Base-by-base conservation (phyloP, 2,113 vertebrate species). In the Malurus alboscapulatus region DNA sequence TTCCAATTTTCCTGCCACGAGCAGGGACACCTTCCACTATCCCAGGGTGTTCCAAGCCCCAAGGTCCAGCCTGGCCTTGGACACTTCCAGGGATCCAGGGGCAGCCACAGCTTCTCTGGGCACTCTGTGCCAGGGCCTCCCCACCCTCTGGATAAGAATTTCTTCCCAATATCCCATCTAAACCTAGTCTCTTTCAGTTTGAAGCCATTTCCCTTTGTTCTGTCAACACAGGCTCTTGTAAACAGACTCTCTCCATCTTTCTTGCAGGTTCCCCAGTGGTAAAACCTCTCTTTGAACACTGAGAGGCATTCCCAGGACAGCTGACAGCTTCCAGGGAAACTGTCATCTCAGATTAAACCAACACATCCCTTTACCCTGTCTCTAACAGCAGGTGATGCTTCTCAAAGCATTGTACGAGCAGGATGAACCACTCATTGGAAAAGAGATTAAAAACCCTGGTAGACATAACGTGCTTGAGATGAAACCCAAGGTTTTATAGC, bases 61-160 rank as follows among this genome's bases (percentile, higher is more conserved):
- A 38, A 38, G 4, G 0, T 80, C 44, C 32, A 66, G 0, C 14
- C 51, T 16, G 21, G 18, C 10, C 76, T 73, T 58, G 67, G 36
- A 5, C 9, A 44, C 7, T 57, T 7, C 9, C 50, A 73, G 36
- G 21, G 51, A 27, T 88, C 27, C 67, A 62, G 66, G 42, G 12
- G 5, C 50, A 87, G 20, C 50, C 66, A 48, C 66, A 63, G 30
- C 17, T 48, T 0, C 50, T 50, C 50, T 65, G 30, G 17, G 6
- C 5, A 63, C 0, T 12, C 50, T 57, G 34, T 50, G 6, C 25
- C 50, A 87, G 42, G 25, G 12, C 4, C 3, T 42, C 1, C 0
- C 0, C 58, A 19, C 6, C 21, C 50, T 65, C 30, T 8, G 3
- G 51, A 36, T 27, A 58, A 44, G 1, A 44, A 51, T 58, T 73